Evolutionary conservation across 2,888 invertebrate species (phyloP).

Genomic region (Aromia moschata): DNA sequence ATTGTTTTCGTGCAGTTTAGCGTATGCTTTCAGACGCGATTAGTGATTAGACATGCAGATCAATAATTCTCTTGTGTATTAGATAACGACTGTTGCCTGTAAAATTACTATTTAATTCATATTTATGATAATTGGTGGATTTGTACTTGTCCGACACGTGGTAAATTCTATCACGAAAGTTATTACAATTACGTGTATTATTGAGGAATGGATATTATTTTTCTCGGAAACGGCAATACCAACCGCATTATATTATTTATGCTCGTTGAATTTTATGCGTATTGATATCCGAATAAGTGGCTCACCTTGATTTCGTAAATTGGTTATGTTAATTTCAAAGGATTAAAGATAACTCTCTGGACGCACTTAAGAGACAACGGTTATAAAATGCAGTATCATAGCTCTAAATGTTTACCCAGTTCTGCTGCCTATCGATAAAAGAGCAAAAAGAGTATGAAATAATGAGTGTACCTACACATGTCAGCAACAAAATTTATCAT

Average conservation of each 20-base stretch:
- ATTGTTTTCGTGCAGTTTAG: not conserved
- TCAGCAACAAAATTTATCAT: too few species aligned
- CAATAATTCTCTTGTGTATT: not conserved
- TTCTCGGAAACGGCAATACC: not conserved
- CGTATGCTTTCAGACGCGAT: not conserved
- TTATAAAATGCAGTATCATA: too few species aligned
- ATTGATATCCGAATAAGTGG: not conserved
- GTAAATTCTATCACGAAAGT: not conserved
- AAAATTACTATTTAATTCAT: constrained; percentile 13
- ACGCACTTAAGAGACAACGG: not conserved
- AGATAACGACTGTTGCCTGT: not conserved
- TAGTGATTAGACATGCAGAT: not conserved
- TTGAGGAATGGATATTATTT: not conserved
- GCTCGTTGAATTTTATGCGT: not conserved
- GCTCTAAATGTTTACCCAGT: too few species aligned
- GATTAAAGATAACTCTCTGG: not conserved
- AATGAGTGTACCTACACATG: too few species aligned
- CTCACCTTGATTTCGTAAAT: not conserved
- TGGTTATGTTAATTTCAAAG: not conserved
- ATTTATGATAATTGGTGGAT: constrained; percentile 4
- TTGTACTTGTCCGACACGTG: constrained; percentile 1
- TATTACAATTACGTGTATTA: not conserved
- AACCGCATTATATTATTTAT: not conserved
- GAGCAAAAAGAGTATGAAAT: too few species aligned
- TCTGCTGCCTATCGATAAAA: too few species aligned